Evolutionary conservation across 2,113 vertebrate genomes (phyloP).

Genomic region (Strix aluco): DNA sequence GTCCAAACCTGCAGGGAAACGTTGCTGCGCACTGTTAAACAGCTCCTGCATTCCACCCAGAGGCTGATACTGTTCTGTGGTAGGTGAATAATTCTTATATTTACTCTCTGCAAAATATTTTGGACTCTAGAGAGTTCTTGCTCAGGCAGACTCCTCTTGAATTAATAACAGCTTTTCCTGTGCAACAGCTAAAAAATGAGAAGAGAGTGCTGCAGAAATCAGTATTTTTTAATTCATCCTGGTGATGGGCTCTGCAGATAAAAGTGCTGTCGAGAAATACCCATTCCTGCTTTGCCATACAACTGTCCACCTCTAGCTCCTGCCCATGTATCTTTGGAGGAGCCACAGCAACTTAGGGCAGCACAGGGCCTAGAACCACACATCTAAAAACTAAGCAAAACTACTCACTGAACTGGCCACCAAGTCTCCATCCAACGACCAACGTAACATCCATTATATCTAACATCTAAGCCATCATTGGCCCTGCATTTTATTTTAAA

Average conservation of each 20-base stretch:
- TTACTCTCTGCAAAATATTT: conserved; percentile 51
- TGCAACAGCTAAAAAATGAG: conserved; percentile 5
- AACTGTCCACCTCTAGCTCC: neutral
- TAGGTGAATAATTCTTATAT: conserved; percentile 57
- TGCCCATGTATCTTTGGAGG: neutral
- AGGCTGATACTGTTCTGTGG: conserved; percentile 55
- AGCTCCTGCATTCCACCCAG: conserved; percentile 60
- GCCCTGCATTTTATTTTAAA: neutral
- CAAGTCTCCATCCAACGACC: neutral
- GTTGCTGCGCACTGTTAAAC: neutral
- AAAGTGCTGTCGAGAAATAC: neutral
- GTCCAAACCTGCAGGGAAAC: conserved; percentile 8
- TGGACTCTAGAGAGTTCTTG: conserved; percentile 2
- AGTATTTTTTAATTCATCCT: neutral
- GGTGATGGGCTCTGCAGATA: neutral
- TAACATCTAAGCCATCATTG: neutral
- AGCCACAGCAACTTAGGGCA: neutral
- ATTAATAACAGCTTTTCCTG: conserved; percentile 59
- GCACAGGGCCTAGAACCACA: neutral
- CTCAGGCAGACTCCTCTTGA: conserved; percentile 38
- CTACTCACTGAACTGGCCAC: neutral
- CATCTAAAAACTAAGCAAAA: neutral
- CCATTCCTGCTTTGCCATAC: neutral
- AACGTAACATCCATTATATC: neutral
- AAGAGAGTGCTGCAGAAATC: neutral